Evolutionary conservation across 2,113 vertebrate genomes (phyloP).

Genomic region (Scalopus aquaticus): DNA sequence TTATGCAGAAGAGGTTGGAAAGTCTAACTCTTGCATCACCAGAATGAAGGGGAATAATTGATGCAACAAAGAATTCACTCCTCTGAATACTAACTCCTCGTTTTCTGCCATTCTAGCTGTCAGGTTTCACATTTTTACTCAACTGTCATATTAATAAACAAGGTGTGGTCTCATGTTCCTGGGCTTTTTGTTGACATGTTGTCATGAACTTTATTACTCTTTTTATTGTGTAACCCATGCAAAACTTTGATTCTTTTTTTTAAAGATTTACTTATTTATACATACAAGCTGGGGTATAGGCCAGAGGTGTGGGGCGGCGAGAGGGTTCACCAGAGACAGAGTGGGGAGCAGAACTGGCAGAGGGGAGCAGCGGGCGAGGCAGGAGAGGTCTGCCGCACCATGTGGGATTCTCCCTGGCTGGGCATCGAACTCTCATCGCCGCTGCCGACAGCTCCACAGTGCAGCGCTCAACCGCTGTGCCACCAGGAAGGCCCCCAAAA

Average conservation of each 20-base stretch:
- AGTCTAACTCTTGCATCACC: neutral
- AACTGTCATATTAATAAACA: slow-evolving; percentile 44
- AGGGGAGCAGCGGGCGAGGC: no score
- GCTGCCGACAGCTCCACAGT: no score
- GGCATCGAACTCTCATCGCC: no score
- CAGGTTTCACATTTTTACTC: slow-evolving; percentile 54
- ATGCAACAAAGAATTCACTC: neutral
- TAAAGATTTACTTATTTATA: no score
- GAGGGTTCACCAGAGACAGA: no score
- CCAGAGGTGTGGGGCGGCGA: no score
- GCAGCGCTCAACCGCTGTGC: no score
- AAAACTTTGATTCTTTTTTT: slow-evolving; percentile 19
- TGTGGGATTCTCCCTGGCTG: no score
- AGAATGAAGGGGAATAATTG: slow-evolving; percentile 44
- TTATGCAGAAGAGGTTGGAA: neutral
- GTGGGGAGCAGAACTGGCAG: no score
- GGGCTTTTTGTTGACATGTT: slow-evolving; percentile 41
- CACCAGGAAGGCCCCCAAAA: no score
- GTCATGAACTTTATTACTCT: slow-evolving; percentile 56
- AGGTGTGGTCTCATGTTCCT: slow-evolving; percentile 19
- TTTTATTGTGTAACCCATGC: slow-evolving; percentile 51
- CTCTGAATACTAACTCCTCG: slow-evolving; percentile 45
- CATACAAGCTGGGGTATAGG: no score
- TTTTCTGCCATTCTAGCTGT: slow-evolving; percentile 53
- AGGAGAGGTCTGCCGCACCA: no score